Evolutionary conservation across 2,113 vertebrate species (phyloP), one percentile per base, ranked within the genome.

Genomic region (Delphinus delphis): DNA sequence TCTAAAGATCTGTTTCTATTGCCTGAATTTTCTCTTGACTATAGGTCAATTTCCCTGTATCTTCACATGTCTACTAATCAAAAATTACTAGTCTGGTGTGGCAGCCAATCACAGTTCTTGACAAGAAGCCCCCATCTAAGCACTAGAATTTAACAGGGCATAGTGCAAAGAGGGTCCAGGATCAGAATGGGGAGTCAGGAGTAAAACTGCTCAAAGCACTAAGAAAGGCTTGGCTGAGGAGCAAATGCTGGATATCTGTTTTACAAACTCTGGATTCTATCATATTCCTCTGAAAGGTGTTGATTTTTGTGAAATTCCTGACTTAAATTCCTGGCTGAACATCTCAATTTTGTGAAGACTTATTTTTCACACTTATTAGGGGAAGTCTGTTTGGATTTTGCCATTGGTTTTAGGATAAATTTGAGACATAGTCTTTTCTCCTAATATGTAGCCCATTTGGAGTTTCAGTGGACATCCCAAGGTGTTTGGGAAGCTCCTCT

Each of bases 281-380:
- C 88, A 83, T 58, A n/a, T 92, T 92, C 41, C 67, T 86, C 38
- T 73, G 44, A 55, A 71, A 55, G 81, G 28, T 65, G 31, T 33
- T 14, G 21, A 85, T 85, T 90, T 82, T 93, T 85, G 23, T 65
- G 60, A 80, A 73, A 65, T 86, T 55, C 31, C 70, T 26, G 3
- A 26, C 50, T 53, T 79, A 93, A 63, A 86, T 90, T 80, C 31
- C 41, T 38, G 4, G n/a, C 20, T 17, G 1, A 58, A 73, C 20
- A 90, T 79, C 15, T 91, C 55, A 28, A 28, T 94, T 87, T 94
- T 96, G 7, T 67, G 25, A 65, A 93, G 71, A 6, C 58, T 89
- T 65, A 11, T 18, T 77, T 88, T 83, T 89, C 28, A 55, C 15
- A 50, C 58, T 68, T 85, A 4, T 9, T 73, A 71, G 55, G 36